phyloP scores from a whole-genome alignment of 2,113 vertebrate species.

The Osmerus mordax region DNA sequence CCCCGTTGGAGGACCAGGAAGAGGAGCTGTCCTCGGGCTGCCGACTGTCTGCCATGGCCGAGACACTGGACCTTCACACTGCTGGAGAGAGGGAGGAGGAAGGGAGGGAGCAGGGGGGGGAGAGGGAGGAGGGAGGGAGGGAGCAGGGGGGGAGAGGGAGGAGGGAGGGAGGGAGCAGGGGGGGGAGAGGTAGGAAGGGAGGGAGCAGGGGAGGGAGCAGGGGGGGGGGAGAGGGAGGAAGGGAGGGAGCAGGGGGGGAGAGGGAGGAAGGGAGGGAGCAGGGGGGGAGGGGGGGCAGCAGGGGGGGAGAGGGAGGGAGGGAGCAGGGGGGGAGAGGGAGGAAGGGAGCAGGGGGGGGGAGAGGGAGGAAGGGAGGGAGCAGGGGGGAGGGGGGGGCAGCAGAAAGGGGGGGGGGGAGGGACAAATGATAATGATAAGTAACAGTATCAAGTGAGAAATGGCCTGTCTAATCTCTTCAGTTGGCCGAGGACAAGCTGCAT shows the following conservation, averaged over 20 bases:
- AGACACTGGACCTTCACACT: slow-evolving; percentile 23
- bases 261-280: background rate
- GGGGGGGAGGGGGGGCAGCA: too few species aligned
- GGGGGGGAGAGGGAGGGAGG: background rate
- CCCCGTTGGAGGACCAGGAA: slow-evolving; percentile 62
- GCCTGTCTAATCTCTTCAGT: background rate
- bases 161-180: too few species aligned
- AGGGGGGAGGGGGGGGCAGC: too few species aligned
- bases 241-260: too few species aligned
- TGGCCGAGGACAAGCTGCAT: background rate
- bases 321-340: background rate
- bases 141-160: too few species aligned
- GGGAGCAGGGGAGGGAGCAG: too few species aligned
- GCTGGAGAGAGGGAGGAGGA: slow-evolving; percentile 11
- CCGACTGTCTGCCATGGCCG: slow-evolving; percentile 67
- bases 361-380: background rate
- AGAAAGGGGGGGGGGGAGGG: background rate
- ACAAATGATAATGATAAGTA: background rate
- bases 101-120: background rate
- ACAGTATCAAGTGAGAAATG: background rate
- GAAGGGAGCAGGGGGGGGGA: background rate
- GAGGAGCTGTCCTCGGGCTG: slow-evolving; percentile 53
- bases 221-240: too few species aligned
- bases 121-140: too few species aligned
- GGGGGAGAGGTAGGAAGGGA: too few species aligned